Percentiles rank a stretch among this genome's conserved stretches.
Evolutionary conservation across 2,797 vertebrate genomes (phyloP).

Genomic region (Hydrocynus forskahlii): DNA sequence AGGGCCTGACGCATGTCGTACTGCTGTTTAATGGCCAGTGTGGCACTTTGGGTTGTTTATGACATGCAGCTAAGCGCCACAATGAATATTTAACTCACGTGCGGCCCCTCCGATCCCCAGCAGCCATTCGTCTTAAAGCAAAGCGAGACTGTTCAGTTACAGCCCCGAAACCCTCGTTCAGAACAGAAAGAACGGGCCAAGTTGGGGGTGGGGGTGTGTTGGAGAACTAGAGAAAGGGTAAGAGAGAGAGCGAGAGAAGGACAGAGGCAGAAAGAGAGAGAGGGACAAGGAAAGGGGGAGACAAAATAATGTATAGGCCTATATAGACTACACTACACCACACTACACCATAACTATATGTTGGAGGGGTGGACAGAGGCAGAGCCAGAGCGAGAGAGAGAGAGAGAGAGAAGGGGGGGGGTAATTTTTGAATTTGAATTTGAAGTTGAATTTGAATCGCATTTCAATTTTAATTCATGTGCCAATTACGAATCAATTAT

Average conservation of each 20-base stretch:
- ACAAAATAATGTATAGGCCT: no score
- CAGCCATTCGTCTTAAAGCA: constrained; percentile 49
- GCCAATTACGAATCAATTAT: no score
- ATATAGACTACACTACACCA: no score
- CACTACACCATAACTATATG: no score
- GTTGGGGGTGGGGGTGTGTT: not conserved
- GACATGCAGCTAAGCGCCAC: constrained; percentile 36
- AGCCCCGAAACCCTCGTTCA: constrained; percentile 14
- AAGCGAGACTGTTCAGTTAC: constrained; percentile 34
- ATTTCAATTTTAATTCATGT: no score
- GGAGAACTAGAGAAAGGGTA: no score
- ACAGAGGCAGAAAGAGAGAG: not conserved
- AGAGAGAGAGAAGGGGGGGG: no score
- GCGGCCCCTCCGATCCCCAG: not conserved
- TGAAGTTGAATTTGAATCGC: no score
- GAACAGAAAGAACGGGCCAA: not conserved
- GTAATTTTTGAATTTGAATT: no score
- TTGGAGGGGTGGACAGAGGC: no score
- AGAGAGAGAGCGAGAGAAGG: constrained; percentile 3
- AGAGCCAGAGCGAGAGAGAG: no score
- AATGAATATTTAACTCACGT: constrained; percentile 56
- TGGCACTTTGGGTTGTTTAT: constrained; percentile 37
- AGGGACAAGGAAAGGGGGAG: not conserved
- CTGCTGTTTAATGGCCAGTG: constrained; percentile 43
- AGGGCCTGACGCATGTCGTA: not conserved